Conservation (phyloP, 2,888 invertebrate species). For the Lasioglossum marginatum region DNA sequence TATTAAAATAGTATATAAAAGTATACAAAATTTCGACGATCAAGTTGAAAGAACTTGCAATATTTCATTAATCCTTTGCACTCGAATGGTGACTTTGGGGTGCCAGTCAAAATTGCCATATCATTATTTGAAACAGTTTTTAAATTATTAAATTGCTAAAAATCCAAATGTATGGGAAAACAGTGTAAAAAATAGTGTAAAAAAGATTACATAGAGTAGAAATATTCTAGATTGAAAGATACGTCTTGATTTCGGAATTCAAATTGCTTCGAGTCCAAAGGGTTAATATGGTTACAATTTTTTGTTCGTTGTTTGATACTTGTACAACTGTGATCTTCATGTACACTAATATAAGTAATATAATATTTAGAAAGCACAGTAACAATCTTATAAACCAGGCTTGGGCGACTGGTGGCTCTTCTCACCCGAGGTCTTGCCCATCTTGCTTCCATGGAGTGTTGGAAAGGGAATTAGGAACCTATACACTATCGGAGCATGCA, state of each 20-base stretch:
- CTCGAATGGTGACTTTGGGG: too few species aligned
- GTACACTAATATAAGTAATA: background rate
- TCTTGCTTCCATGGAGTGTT: background rate
- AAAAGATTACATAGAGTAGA: too few species aligned
- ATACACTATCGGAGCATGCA: too few species aligned
- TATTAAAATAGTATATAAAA: slow-evolving; percentile 37
- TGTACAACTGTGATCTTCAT: background rate
- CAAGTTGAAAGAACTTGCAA: slow-evolving; percentile 6
- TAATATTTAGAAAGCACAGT: slow-evolving; percentile 18
- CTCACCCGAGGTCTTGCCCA: background rate
- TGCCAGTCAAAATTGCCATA: too few species aligned
- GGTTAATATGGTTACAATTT: background rate
- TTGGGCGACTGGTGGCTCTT: background rate
- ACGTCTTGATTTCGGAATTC: too few species aligned
- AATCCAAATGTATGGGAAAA: too few species aligned
- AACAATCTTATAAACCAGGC: background rate
- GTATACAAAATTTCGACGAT: background rate
- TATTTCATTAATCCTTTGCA: background rate
- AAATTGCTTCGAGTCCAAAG: too few species aligned
- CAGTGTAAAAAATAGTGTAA: too few species aligned
- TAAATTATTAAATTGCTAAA: too few species aligned
- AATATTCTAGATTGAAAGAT: too few species aligned
- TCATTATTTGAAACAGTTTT: too few species aligned
- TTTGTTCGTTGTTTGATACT: background rate
- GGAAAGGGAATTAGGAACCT: background rate